Base-by-base conservation (phyloP, 2,113 vertebrate species). In the Cyprinodon tularosa region DNA sequence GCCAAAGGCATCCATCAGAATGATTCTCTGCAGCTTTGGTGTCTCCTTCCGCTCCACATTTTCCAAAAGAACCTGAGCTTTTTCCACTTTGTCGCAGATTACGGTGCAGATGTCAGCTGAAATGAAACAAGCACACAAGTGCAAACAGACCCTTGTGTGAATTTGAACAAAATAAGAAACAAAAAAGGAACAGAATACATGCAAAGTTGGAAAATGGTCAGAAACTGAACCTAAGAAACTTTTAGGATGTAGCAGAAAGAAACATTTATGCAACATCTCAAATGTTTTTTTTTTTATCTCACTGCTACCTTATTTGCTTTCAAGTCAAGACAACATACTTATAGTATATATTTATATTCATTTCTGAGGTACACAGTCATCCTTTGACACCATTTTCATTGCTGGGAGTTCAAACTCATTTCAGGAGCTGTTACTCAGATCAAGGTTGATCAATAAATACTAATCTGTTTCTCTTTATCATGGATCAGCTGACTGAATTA, bases 31-130 rank as follows among this genome's bases (percentile, higher is more conserved):
- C 82, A 99, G 92, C 47, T 94, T 94, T 0, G 95, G 94, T 0
- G 95, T 99, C 78, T 96, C 95, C 70, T 85, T 93, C 78, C 90
- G 94, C 91, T 98, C 96, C 90, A 99, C 95, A 0, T 99, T 97
- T 37, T 94, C 95, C 42, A 99, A 88, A 29, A 99, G 96, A 47
- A 95, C 91, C 70, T 83, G 85, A 20, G 97, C 98, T 84, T 99
- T 99, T 70, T 97, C 96, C 0, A 93, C 90, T 65, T 96, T 98
- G 88, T 99, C 98, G 63, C 97, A 98, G 38, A 99, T 96, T 68
- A 99, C 97, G 0, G 95, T 99, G 87, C 95, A 95, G 83, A 99
- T 98, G 78, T 99, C 96, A 38, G 97, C 98, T 99, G 88, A 69
- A 78, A 81, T 70, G 17, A 88, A 20, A 86, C 20, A 66, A 80